These are phyloP conservation scores for Salvator merianae DNA, from an alignment of 2,113 vertebrate species.

Conservation along the genomic window DNA sequence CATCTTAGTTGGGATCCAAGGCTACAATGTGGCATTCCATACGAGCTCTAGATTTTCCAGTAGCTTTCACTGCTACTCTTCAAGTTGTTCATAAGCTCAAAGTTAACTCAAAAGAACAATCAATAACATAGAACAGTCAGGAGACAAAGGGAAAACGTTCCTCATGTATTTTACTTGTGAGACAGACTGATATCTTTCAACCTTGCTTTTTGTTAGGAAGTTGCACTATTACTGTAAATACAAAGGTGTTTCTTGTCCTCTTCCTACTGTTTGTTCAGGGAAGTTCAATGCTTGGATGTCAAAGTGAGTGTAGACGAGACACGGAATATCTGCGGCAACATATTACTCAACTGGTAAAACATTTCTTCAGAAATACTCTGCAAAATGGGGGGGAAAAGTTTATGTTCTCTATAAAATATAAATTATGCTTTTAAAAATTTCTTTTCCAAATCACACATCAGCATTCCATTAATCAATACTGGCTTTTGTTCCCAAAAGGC, in stretches of 20 bases:
- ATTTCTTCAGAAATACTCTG: slow-evolving; percentile 98
- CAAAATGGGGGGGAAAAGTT: neutral
- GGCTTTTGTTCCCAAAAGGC: too few species aligned
- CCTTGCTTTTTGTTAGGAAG: neutral
- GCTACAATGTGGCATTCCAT: neutral
- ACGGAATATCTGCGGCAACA: slow-evolving; percentile 98
- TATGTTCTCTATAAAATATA: neutral
- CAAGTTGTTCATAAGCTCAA: neutral
- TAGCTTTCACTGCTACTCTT: neutral
- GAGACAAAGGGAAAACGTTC: neutral
- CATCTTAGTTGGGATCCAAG: neutral
- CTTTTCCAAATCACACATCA: neutral
- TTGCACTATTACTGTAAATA: neutral
- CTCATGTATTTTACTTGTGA: neutral
- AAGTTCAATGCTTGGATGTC: slow-evolving; percentile 83
- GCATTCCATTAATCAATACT: neutral
- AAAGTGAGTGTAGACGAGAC: slow-evolving; percentile 89
- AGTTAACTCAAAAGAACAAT: neutral
- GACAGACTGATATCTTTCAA: neutral
- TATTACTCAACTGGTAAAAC: slow-evolving; percentile 98
- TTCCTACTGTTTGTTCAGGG: neutral
- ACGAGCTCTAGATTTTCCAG: neutral
- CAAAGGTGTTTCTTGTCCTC: neutral
- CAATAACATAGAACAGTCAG: neutral
- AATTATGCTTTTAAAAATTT: too few species aligned